A percentile compares a stretch with the other conserved stretches of the same genome.
phyloP scores from a whole-genome alignment of 2,888 invertebrate genomes.

The Rambutsinella grinnellia region DNA sequence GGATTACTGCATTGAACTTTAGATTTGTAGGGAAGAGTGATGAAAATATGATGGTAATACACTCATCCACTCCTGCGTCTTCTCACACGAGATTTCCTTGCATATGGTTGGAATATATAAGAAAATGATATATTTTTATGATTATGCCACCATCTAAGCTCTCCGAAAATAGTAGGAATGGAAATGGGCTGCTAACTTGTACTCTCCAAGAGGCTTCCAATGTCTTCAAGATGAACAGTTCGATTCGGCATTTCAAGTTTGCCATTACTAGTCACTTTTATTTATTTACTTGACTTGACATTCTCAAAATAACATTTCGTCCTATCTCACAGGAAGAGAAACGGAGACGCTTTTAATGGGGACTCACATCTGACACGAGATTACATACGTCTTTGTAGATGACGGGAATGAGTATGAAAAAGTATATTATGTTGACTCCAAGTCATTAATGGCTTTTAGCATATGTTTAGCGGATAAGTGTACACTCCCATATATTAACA shows the following conservation, averaged over 20 bases:
- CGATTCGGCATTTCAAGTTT: background rate
- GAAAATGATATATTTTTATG: no score
- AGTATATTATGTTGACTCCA: background rate
- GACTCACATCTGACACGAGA: background rate
- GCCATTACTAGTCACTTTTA: background rate
- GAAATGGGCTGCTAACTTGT: background rate
- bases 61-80: no score
- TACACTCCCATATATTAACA: background rate
- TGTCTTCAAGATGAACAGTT: background rate
- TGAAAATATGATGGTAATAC: background rate
- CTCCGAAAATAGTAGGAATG: background rate
- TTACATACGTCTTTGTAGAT: background rate
- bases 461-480: slow-evolving; percentile 12
- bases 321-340: no score
- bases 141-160: no score
- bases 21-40: background rate
- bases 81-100: no score
- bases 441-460: slow-evolving; percentile 36
- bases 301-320: background rate
- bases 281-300: background rate
- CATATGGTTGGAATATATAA: no score
- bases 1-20: no score
- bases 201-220: no score
- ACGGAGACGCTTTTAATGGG: background rate
- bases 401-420: background rate